Conservation (phyloP, 2,113 vertebrate species). For the Anolis carolinensis region DNA sequence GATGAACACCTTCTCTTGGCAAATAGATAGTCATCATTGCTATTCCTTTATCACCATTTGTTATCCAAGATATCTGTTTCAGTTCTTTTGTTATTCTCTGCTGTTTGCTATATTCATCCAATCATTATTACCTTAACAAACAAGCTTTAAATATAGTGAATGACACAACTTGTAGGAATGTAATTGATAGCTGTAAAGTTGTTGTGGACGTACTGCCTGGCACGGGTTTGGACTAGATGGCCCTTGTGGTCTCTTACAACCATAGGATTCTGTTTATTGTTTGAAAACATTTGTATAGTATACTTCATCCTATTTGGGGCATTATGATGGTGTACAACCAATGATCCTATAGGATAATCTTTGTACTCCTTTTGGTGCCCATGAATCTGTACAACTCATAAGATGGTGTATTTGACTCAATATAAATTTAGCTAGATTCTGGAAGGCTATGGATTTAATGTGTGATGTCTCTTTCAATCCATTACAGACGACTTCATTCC, state of each 20-base stretch:
- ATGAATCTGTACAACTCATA: background rate
- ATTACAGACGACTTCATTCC: constrained; percentile 91
- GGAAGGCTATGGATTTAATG: rapidly evolving
- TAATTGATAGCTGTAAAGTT: background rate
- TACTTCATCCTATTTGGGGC: background rate
- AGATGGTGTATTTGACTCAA: background rate
- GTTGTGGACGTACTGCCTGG: background rate
- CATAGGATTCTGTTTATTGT: background rate
- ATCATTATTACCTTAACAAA: background rate
- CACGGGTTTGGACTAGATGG: too few relatives aligned
- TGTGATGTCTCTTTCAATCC: constrained; percentile 1
- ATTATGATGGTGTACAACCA: background rate
- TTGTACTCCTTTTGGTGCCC: too few relatives aligned
- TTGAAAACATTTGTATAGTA: background rate
- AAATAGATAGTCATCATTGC: background rate
- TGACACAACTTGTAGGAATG: background rate
- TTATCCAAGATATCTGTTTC: background rate
- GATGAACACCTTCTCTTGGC: background rate
- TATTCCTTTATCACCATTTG: background rate
- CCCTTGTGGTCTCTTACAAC: too few relatives aligned
- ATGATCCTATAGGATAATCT: background rate
- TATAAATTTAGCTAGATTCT: rapidly evolving
- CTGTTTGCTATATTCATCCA: background rate
- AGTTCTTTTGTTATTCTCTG: background rate
- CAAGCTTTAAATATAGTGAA: rapidly evolving